Conservation (phyloP, 2,113 vertebrate species). For the Hucho hucho region DNA sequence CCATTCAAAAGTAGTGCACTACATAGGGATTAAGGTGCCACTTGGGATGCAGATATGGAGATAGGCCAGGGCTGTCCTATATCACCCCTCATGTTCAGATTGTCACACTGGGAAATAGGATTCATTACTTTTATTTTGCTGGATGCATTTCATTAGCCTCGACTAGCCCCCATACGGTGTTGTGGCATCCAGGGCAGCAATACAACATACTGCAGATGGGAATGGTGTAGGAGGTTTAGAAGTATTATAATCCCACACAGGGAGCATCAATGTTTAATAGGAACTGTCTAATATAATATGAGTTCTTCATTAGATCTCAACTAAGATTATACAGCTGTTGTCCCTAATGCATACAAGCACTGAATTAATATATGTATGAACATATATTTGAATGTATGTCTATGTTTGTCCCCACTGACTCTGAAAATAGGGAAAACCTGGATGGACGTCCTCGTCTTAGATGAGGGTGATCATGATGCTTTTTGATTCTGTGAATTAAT, state of each 20-base stretch:
- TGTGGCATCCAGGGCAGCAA: constrained; percentile 1
- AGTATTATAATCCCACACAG: constrained; percentile 2
- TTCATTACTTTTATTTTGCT: constrained; percentile 43
- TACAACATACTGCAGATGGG: background rate
- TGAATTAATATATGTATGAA: too few relatives aligned
- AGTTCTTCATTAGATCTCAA: constrained; percentile 13
- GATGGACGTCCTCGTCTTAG: background rate
- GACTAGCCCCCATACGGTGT: constrained; percentile 31
- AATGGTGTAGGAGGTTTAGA: background rate
- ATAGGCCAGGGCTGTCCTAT: constrained; percentile 38
- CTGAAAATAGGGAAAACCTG: background rate
- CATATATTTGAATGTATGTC: too few relatives aligned
- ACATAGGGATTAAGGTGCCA: constrained; percentile 32
- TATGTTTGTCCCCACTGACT: constrained; percentile 3
- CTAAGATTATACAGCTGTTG: background rate
- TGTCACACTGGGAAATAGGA: constrained; percentile 36
- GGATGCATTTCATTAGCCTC: constrained; percentile 44
- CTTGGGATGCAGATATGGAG: background rate
- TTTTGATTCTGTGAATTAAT: background rate
- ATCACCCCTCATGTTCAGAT: constrained; percentile 28
- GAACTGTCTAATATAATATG: background rate
- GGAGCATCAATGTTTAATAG: constrained; percentile 12
- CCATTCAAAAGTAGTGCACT: background rate
- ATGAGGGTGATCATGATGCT: background rate
- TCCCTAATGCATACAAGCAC: too few relatives aligned